Evolutionary conservation across 1,140 invertebrate species (phyloP).

Genomic region (Drosophila pandora): DNA sequence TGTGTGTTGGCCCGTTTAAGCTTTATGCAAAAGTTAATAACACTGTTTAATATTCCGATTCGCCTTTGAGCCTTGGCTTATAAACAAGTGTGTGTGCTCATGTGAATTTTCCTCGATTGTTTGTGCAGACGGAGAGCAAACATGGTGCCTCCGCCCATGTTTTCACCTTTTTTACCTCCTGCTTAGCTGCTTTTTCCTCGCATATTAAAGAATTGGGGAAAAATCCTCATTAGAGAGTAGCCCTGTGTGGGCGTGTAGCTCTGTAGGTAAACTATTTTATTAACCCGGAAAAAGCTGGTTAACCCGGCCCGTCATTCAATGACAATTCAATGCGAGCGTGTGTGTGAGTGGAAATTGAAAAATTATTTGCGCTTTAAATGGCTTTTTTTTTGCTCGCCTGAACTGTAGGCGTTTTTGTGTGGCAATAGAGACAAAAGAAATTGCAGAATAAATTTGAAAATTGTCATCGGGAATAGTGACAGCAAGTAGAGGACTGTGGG

Average conservation of each 20-base stretch:
- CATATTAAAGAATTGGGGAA: constrained; percentile 14
- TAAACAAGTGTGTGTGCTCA: constrained; percentile 4
- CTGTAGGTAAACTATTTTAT: constrained; percentile 40
- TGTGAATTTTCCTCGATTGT: constrained; percentile 40
- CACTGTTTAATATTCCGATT: constrained; percentile 46
- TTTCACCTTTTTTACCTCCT: background rate
- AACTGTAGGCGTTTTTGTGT: constrained; percentile 40
- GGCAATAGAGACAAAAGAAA: constrained; percentile 48
- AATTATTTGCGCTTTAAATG: constrained; percentile 50
- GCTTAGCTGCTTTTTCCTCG: background rate
- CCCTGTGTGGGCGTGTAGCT: constrained; percentile 21
- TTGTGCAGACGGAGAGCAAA: constrained; percentile 71
- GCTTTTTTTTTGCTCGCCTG: constrained; percentile 15
- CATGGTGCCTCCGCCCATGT: constrained; percentile 5
- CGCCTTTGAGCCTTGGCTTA: constrained; percentile 25
- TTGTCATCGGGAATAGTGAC: constrained; percentile 45
- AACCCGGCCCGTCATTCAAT: constrained; percentile 32
- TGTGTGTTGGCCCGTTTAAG: constrained; percentile 36
- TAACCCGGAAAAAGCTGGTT: constrained; percentile 46
- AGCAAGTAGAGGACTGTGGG: constrained; percentile 13
- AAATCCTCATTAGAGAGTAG: constrained; percentile 61
- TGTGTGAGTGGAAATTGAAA: constrained; percentile 49
- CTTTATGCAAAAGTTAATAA: constrained; percentile 41
- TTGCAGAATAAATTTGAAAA: constrained; percentile 58
- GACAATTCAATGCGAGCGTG: constrained; percentile 31